Evolutionary conservation across 2,797 vertebrate genomes (phyloP).

Genomic region (Stomatorhinus walkeri): DNA sequence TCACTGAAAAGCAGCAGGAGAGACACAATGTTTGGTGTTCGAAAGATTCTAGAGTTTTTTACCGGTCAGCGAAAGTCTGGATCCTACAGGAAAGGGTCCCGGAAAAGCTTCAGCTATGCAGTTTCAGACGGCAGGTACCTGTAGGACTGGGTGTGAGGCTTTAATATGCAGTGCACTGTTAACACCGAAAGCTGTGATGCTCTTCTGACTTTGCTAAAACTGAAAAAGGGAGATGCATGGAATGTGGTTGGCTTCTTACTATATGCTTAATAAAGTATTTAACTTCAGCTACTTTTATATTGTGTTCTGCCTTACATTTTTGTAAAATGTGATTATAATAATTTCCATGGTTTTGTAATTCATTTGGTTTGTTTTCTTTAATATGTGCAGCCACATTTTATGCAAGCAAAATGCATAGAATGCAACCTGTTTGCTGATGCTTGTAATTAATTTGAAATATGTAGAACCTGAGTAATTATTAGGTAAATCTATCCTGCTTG

Average conservation of each 20-base stretch:
- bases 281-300: neutral
- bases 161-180: neutral
- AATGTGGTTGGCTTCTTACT: neutral
- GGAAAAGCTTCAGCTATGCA: constrained; percentile 56
- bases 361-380: neutral
- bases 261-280: neutral
- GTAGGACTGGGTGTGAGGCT: neutral
- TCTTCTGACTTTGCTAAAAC: neutral
- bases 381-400: neutral
- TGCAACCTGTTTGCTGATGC: neutral
- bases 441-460: neutral
- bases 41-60: constrained; percentile 53
- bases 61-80: constrained; percentile 44
- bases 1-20: neutral
- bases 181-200: neutral
- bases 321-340: neutral
- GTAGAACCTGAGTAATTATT: neutral
- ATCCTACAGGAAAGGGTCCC: constrained; percentile 49
- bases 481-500: neutral
- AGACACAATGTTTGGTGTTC: constrained; percentile 51
- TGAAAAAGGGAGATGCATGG: neutral
- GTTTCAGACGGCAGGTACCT: constrained; percentile 55
- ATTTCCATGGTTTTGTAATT: neutral
- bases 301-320: neutral
- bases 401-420: neutral